Conservation (phyloP, 2,797 vertebrate genomes). For the Natrix natrix region DNA sequence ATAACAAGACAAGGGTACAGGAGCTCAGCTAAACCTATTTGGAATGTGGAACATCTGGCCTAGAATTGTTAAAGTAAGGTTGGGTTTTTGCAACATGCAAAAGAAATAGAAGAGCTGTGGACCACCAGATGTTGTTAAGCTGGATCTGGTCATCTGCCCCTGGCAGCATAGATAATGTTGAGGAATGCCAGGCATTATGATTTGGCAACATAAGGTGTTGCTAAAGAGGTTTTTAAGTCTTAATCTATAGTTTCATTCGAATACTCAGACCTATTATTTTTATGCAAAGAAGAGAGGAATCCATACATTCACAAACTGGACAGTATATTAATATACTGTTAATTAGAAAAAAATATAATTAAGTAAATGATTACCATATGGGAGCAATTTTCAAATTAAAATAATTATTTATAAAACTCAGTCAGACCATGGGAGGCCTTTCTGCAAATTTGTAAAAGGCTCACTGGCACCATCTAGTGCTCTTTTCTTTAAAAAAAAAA, state of each 20-base stretch:
- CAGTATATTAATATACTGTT: constrained; percentile 30
- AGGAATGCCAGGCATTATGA: too few relatives aligned
- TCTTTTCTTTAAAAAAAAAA: background rate
- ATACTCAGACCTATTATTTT: background rate
- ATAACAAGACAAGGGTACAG: background rate
- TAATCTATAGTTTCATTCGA: background rate
- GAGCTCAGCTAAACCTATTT: background rate
- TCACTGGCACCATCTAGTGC: constrained; percentile 58
- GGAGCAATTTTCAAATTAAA: constrained; percentile 24
- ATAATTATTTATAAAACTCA: constrained; percentile 33
- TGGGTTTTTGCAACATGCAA: background rate
- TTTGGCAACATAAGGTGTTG: background rate
- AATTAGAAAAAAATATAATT: constrained; percentile 25
- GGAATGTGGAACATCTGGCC: background rate
- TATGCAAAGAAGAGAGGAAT: background rate
- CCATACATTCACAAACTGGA: background rate
- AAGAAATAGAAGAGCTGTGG: background rate
- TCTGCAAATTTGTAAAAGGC: constrained; percentile 1
- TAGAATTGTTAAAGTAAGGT: background rate
- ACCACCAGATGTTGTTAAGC: background rate
- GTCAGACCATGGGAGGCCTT: background rate
- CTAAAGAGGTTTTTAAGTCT: background rate
- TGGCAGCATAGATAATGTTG: background rate
- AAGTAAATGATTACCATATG: constrained; percentile 33
- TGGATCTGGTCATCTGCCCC: background rate